Percentiles rank a stretch among this genome's conserved stretches.
phyloP scores from a whole-genome alignment of 2,113 vertebrate species.

The Alethe diademata region DNA sequence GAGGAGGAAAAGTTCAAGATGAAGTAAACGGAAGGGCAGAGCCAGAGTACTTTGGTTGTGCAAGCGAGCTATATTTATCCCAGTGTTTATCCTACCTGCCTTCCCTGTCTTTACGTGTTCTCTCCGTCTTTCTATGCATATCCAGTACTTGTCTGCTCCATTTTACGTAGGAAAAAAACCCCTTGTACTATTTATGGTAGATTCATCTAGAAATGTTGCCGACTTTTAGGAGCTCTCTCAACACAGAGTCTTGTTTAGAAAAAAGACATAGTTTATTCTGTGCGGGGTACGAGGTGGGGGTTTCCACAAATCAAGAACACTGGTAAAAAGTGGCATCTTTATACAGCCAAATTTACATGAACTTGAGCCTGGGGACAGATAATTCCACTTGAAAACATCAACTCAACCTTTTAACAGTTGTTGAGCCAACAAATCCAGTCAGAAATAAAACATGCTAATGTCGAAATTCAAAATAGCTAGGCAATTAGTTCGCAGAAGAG shows the following conservation, averaged over 20 bases:
- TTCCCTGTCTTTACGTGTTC: fast-evolving
- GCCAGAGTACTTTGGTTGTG: fast-evolving
- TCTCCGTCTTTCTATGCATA: background rate
- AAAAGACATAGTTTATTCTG: background rate
- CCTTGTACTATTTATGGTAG: background rate
- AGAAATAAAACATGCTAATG: background rate
- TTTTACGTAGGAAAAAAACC: background rate
- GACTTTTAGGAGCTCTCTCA: background rate
- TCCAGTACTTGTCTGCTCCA: background rate
- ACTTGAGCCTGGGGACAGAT: background rate
- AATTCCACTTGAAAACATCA: background rate
- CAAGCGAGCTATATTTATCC: background rate
- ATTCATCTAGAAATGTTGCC: background rate
- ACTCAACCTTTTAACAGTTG: background rate
- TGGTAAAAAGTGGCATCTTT: background rate
- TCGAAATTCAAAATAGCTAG: background rate
- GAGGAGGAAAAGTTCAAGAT: background rate
- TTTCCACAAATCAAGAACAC: background rate
- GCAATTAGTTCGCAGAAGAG: background rate
- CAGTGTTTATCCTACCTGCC: background rate
- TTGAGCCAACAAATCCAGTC: background rate
- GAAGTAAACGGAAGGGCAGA: no score
- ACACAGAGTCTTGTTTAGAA: background rate
- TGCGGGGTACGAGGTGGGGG: background rate
- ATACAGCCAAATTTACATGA: background rate